A percentile compares a stretch with the other conserved stretches of the same genome.
phyloP scores from a whole-genome alignment of 2,113 vertebrate species.

The Trematomus loennbergii region DNA sequence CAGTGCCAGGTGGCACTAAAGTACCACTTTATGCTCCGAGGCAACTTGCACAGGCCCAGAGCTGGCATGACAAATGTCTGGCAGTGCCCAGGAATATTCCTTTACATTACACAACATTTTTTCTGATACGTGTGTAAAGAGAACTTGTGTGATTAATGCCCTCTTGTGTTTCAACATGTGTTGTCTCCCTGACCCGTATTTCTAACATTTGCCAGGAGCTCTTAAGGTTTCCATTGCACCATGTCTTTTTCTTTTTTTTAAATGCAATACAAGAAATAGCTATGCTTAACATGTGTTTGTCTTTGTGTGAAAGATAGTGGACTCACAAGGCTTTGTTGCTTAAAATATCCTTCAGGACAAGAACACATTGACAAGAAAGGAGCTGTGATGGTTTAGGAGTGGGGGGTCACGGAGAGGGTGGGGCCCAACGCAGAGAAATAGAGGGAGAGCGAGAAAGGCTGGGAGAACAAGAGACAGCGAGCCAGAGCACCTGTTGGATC shows the following conservation, averaged over 20 bases:
- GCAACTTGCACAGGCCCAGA: constrained; percentile 8
- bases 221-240: constrained; percentile 58
- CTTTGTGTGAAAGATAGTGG: constrained; percentile 46
- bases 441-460: constrained; percentile 21
- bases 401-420: constrained; percentile 44
- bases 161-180: constrained; percentile 57
- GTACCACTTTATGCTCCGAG: constrained; percentile 30
- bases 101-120: constrained; percentile 28
- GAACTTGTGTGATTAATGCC: constrained; percentile 28
- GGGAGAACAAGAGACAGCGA: constrained; percentile 66
- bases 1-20: constrained; percentile 65
- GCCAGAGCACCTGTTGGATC: constrained; percentile 83
- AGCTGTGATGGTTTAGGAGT: constrained; percentile 48
- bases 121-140: constrained; percentile 10
- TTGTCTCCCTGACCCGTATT: constrained; percentile 1
- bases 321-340: constrained; percentile 68
- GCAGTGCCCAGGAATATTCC: constrained; percentile 3
- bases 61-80: constrained; percentile 25
- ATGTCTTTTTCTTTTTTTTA: constrained; percentile 1
- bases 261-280: background rate
- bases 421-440: constrained; percentile 23
- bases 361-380: constrained; percentile 55
- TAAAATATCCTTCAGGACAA: constrained; percentile 74
- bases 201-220: constrained; percentile 26
- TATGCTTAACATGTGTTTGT: constrained; percentile 20